Conservation (phyloP, 2,113 vertebrate species). For the Eulacestoma nigropectus region DNA sequence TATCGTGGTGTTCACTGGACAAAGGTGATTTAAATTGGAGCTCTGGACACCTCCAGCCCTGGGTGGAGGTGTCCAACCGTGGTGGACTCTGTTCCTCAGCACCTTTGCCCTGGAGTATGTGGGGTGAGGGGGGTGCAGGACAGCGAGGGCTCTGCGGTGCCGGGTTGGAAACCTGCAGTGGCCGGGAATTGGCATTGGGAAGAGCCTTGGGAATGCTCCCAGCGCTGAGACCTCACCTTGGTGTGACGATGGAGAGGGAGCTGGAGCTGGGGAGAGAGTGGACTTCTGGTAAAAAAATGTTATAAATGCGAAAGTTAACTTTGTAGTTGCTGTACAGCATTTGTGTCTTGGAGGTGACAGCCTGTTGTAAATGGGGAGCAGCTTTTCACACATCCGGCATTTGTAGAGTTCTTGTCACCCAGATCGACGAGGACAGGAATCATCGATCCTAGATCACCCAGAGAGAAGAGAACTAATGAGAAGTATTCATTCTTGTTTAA, state of each 20-base stretch:
- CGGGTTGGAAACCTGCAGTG: fast-evolving
- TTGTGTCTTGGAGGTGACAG: fast-evolving
- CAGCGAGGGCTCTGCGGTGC: neutral
- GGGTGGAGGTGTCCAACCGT: fast-evolving
- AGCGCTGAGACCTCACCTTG: fast-evolving
- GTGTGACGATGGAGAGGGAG: fast-evolving
- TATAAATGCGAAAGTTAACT: neutral
- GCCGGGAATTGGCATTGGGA: fast-evolving
- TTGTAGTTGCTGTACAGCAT: no score
- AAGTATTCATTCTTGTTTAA: neutral
- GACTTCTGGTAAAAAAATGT: neutral
- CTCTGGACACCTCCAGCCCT: fast-evolving
- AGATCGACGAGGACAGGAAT: neutral
- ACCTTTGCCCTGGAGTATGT: neutral
- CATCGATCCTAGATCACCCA: neutral
- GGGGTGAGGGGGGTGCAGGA: neutral
- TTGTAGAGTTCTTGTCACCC: fast-evolving
- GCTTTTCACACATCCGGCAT: fast-evolving
- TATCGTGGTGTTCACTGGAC: fast-evolving
- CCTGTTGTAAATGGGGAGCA: fast-evolving
- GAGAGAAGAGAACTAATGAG: no score
- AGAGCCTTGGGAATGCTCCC: fast-evolving
- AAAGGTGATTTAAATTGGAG: neutral
- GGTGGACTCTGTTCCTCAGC: neutral
- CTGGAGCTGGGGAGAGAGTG: neutral